Evolutionary conservation across 2,888 invertebrate species (phyloP).

Genomic region (Ornithoptera priamus): DNA sequence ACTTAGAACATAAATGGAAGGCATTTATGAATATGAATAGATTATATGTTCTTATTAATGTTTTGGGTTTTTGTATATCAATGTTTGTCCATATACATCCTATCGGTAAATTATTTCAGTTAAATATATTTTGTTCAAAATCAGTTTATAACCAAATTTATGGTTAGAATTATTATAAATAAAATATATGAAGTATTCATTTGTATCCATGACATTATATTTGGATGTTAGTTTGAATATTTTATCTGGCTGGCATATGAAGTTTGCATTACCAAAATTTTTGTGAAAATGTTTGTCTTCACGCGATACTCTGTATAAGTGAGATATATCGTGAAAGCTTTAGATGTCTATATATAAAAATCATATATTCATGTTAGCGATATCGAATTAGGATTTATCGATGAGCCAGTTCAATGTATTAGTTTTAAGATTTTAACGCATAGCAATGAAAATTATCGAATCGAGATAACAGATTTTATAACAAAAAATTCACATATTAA

Average conservation of each 20-base stretch:
- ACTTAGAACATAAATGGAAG: neutral
- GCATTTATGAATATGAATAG: neutral
- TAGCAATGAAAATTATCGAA: slow-evolving; percentile 12
- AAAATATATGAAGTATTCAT: too few species aligned
- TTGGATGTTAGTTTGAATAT: neutral
- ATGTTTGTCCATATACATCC: neutral
- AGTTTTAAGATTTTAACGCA: neutral
- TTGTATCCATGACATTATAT: neutral
- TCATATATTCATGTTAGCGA: neutral
- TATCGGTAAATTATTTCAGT: neutral
- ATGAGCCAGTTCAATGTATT: neutral
- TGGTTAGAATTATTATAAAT: neutral
- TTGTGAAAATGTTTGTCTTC: neutral
- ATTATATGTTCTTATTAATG: neutral
- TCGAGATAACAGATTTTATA: neutral
- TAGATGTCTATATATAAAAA: slow-evolving; percentile 14
- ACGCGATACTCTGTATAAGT: neutral
- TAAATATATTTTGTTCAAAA: neutral
- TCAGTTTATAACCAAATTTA: neutral
- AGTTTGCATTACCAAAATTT: neutral
- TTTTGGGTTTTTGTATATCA: slow-evolving; percentile 1
- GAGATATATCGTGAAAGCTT: slow-evolving; percentile 5
- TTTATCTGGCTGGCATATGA: neutral
- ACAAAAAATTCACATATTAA: neutral
- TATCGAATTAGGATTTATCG: neutral